A percentile compares a stretch with the other conserved stretches of the same genome.
These are phyloP conservation scores for Nasonia giraulti DNA, from an alignment of 1,140 invertebrate genomes.

Conservation along the genomic window DNA sequence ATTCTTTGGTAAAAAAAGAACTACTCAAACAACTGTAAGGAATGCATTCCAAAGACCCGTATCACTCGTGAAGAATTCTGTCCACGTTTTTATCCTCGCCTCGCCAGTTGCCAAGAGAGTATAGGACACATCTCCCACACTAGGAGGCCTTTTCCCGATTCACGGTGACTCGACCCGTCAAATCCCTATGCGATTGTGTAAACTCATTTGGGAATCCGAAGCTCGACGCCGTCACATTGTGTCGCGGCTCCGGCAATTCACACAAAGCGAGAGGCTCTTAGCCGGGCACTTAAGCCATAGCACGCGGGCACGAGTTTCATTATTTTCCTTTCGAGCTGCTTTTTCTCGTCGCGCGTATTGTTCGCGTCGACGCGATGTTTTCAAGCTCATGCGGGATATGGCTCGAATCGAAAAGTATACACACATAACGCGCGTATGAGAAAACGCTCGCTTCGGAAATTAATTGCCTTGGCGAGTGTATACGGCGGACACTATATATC, in stretches of 20 bases:
- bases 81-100: neutral
- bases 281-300: neutral
- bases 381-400: neutral
- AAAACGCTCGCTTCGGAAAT: neutral
- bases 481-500: neutral
- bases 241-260: neutral
- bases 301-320: neutral
- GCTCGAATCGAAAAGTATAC: neutral
- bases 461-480: neutral
- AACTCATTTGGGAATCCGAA: neutral
- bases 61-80: too few species aligned
- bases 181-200: neutral
- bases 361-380: neutral
- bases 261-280: conserved; percentile 1
- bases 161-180: conserved; percentile 63
- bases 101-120: neutral
- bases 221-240: neutral
- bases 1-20: too few species aligned
- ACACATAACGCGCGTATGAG: too few species aligned
- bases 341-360: conserved; percentile 9
- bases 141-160: conserved; percentile 60
- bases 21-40: neutral
- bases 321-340: conserved; percentile 29
- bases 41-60: too few species aligned
- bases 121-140: neutral